phyloP scores from a whole-genome alignment of 2,797 vertebrate species.

The Argya squamiceps region DNA sequence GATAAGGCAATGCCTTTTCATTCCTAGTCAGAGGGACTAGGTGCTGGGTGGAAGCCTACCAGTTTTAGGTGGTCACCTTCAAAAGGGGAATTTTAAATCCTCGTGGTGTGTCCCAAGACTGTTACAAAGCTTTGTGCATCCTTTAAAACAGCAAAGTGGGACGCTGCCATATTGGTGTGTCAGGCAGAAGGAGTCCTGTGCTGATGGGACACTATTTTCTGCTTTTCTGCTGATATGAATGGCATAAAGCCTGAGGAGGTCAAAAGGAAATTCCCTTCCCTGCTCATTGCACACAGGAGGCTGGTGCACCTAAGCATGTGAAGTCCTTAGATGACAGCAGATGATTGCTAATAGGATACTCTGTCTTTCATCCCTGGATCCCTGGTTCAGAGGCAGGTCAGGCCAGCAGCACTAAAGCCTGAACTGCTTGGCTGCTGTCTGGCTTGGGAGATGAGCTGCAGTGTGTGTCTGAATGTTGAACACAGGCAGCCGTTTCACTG shows the following conservation, averaged over 20 bases:
- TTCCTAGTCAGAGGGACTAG: neutral
- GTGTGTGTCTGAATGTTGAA: neutral
- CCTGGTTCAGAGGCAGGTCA: neutral
- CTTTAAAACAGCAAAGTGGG: neutral
- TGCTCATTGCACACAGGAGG: neutral
- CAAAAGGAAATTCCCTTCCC: neutral
- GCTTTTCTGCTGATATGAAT: neutral
- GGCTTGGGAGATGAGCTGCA: neutral
- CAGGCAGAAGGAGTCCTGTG: neutral
- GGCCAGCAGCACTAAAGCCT: neutral
- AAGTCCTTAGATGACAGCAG: neutral
- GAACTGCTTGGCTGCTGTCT: neutral
- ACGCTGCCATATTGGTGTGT: rapidly evolving
- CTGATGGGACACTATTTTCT: neutral
- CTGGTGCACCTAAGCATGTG: neutral
- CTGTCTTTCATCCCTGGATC: neutral
- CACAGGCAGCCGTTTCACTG: rapidly evolving
- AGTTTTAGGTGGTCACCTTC: neutral
- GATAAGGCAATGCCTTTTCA: neutral
- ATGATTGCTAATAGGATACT: conserved; percentile 1
- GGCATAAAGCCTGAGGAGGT: neutral
- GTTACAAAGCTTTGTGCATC: neutral
- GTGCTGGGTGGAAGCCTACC: neutral
- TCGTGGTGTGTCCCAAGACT: neutral
- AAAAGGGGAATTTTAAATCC: neutral